Evolutionary conservation across 2,797 vertebrate species (phyloP).

Genomic region (Cuculus canorus): DNA sequence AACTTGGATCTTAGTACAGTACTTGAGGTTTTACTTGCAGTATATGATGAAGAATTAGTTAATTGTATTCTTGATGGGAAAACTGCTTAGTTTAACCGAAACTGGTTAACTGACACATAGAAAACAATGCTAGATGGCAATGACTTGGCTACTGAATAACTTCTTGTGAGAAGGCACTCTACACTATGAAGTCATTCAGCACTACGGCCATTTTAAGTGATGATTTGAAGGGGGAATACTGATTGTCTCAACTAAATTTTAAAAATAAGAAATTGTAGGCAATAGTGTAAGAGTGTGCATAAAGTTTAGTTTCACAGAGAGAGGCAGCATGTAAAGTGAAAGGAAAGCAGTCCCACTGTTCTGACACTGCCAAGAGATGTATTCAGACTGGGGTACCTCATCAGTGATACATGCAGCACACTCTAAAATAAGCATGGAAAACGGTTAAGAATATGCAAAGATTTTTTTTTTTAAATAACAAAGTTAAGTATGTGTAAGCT

Average conservation of each 20-base stretch:
- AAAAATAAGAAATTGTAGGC: neutral
- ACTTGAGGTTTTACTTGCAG: neutral
- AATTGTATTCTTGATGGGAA: neutral
- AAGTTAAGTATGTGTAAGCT: neutral
- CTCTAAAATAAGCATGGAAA: neutral
- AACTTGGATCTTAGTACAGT: neutral
- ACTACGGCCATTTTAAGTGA: neutral
- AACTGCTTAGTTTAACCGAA: neutral
- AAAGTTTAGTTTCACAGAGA: neutral
- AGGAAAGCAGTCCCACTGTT: neutral
- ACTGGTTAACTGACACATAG: neutral
- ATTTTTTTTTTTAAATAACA: neutral
- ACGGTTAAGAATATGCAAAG: neutral
- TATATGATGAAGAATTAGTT: neutral
- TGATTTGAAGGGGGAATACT: neutral
- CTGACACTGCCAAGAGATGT: neutral
- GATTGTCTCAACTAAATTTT: neutral
- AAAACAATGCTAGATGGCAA: neutral
- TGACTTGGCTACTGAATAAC: neutral
- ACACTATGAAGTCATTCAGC: neutral
- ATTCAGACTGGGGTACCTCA: neutral
- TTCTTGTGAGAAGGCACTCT: neutral
- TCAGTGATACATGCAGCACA: neutral
- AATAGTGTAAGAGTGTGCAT: neutral
- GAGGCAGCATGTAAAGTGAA: neutral